Base-by-base conservation (phyloP, 2,888 invertebrate species). In the Brenthis ino region DNA sequence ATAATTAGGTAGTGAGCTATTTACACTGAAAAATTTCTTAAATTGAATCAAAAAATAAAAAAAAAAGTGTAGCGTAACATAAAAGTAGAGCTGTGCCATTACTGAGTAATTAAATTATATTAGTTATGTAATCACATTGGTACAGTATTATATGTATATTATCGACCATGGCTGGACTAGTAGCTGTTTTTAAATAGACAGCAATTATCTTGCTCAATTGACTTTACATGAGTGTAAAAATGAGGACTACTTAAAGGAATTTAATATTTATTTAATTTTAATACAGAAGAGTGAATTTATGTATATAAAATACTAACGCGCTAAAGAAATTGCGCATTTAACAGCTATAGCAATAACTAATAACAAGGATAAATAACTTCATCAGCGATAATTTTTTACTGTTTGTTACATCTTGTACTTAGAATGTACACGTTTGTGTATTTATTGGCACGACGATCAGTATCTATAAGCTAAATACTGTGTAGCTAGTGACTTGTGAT, bases 401-500 rank as follows among this genome's bases (percentile, higher is more conserved):
- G 12, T 33, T 33, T 61, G 33, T 20, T 51, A 53, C n/a, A 61
- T 13, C 33, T 20, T 61, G 51, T 61, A 51, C 64, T 20, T 64
- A 54, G 20, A 54, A 24, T 54, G 54, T 54, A 54, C 54, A 14
- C 14, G 54, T 13, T 37, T 55, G 20, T 61, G 8, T 63, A 56
- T 63, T 54, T 58, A 67, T 72, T 64, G 70, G 65, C 67, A 70
- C 72, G 60, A 68, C 53, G 48, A 64, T 67, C 69, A 61, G 67
- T 69, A 67, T 63, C 28, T 60, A 74, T 72, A 55, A 71, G 65
- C 48, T 76, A 73, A 74, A 73, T 73, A 75, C 71, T 72, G 70
- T 72, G 72, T 74, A 76, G 73, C 73, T 74, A 75, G 72, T 76
- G 70, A 76, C 70, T 73, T 77, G 69, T 76, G 74, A 74, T 64